Base-by-base conservation (phyloP, 2,888 invertebrate genomes). In the Apamea crenata region DNA sequence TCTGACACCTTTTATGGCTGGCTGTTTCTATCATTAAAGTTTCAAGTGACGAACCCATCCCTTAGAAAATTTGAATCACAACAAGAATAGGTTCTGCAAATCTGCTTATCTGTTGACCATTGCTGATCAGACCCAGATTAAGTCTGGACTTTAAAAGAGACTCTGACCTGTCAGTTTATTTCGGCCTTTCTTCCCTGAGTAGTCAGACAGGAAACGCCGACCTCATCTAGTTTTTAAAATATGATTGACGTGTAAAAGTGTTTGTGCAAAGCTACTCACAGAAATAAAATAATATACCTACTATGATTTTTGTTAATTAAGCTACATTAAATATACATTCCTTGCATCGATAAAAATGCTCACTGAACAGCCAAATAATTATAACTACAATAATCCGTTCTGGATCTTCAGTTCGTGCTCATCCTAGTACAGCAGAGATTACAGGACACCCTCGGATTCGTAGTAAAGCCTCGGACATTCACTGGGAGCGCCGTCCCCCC, bases 351-450 rank as follows among this genome's bases (percentile, higher is more conserved):
- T 65, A 40, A 68, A 66, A 72, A 44, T 21, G 1, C n/a, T 78
- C 7, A 74, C 25, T 63, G n/a, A 63, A 65, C 29, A 25, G 36
- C n/a, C 61, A 36, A 75, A 70, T 86, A 63, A 82, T 78, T 82
- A 77, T 77, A 63, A 81, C 84, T 74, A 70, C 79, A 87, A 68
- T 87, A 68, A 81, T 79, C 65, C 40, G 68, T 65, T 36, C 18
- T 61, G 53, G 47, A 80, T 82, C 72, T 76, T 65, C 44, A 72
- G 77, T 89, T 79, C 87, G 88, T 88, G 88, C 80, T 71, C 68
- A 78, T 61, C 1, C 32, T 47, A 56, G 71, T 66, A 65, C 36
- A 25, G 29, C 25, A 56, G 80, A 88, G 87, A 87, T 89, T 87
- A 88, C 74, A 70, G 77, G 53, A 63, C 21, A 61, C 56, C 68